Evolutionary conservation across 2,888 invertebrate species (phyloP).

Genomic region (Diachrysia chrysitis): DNA sequence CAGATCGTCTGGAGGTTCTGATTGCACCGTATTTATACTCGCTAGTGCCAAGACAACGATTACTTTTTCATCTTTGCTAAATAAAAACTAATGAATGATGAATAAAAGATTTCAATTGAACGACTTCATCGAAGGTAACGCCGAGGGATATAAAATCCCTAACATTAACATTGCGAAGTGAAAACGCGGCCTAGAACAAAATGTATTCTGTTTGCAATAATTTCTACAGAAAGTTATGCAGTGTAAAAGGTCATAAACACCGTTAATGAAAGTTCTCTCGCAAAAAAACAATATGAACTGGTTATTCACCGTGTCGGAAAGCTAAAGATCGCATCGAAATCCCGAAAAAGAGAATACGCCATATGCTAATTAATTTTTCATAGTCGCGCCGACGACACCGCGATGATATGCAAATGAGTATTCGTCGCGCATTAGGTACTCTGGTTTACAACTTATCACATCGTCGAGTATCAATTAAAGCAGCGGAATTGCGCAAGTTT

Average conservation of each 20-base stretch:
- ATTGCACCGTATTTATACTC: constrained; percentile 40
- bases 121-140: constrained; percentile 38
- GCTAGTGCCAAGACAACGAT: constrained; percentile 48
- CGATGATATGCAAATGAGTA: constrained; percentile 74
- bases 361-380: constrained; percentile 82
- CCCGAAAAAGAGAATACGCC: constrained; percentile 67
- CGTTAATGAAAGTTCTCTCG: constrained; percentile 20
- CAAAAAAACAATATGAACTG: constrained; percentile 10
- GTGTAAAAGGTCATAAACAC: constrained; percentile 22
- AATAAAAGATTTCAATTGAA: constrained; percentile 45
- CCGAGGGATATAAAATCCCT: constrained; percentile 20
- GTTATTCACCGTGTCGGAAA: constrained; percentile 25
- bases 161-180: constrained; percentile 16
- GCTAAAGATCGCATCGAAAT: constrained; percentile 54
- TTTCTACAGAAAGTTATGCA: constrained; percentile 1
- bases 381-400: constrained; percentile 70
- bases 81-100: constrained; percentile 49
- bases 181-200: constrained; percentile 1
- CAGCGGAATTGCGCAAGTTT: constrained; percentile 85
- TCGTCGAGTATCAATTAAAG: constrained; percentile 82
- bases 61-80: constrained; percentile 46
- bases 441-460: constrained; percentile 74
- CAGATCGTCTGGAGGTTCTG: constrained; percentile 49
- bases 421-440: constrained; percentile 68
- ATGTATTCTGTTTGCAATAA: background rate